phyloP scores from a whole-genome alignment of 2,888 invertebrate genomes.

The Cepaea hortensis region DNA sequence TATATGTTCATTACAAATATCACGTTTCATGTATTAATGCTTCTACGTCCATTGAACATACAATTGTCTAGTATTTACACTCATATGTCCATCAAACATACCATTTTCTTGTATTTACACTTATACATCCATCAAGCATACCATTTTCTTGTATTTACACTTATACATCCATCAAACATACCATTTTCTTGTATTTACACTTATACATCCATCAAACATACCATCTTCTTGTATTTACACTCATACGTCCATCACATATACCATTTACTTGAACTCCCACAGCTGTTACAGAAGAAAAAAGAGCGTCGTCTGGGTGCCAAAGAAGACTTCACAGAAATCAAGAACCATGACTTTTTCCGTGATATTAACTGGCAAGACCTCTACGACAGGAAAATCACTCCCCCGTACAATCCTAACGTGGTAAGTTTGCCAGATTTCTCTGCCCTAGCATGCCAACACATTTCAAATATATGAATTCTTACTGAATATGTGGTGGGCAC shows the following conservation, averaged over 20 bases:
- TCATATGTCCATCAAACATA: too few species aligned
- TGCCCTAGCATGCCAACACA: neutral
- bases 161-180: too few species aligned
- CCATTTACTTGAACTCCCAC: slow-evolving; percentile 24
- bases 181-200: neutral
- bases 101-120: too few species aligned
- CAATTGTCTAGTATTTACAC: too few species aligned
- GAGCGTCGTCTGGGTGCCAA: slow-evolving; percentile 79
- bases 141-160: neutral
- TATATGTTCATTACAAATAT: too few species aligned
- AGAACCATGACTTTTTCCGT: slow-evolving; percentile 79
- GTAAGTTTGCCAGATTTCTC: slow-evolving; percentile 71
- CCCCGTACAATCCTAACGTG: slow-evolving; percentile 81
- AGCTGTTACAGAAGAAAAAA: slow-evolving; percentile 80
- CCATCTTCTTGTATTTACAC: neutral
- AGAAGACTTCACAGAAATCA: slow-evolving; percentile 79
- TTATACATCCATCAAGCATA: too few species aligned
- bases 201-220: too few species aligned
- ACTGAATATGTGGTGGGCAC: too few species aligned
- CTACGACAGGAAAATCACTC: slow-evolving; percentile 77
- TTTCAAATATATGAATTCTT: too few species aligned
- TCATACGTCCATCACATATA: too few species aligned
- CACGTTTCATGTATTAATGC: too few species aligned
- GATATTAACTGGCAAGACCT: slow-evolving; percentile 80
- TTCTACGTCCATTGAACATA: too few species aligned